Evolutionary conservation across 2,113 vertebrate species (phyloP), one percentile per base, ranked within the genome.

Genomic region (Pogonocichla stellata): DNA sequence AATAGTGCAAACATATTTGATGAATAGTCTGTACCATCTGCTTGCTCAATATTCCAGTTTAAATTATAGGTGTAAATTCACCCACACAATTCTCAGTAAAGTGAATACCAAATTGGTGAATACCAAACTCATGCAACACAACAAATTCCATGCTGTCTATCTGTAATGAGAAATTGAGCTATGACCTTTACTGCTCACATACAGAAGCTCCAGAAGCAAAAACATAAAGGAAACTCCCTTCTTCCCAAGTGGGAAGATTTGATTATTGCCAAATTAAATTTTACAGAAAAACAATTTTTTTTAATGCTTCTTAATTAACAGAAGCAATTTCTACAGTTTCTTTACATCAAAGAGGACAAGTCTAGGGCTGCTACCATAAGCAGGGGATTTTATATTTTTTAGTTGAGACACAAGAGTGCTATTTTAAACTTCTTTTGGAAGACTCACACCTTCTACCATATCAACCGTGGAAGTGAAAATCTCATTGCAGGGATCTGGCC

Each of bases 31-130:
- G 38, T 66, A 86, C 47, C 69, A 86, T 62, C 67, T 90, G 51
- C 40, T 90, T 88, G 51, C 36, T 83, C 8, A 12, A n/a, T 78
- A 83, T 77, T 90, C 43, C 16, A 12, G 31, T 78, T 86, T 71
- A 86, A 95, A 92, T 88, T 64, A 94, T 22, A 80, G 43, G n/a
- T 2, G 4, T 34, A 92, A 93, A 95, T 65, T 92, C 70, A 82
- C 10, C 54, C 70, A 60, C 42, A 50, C 47, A 83, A 54, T 70
- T 94, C 85, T 62, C 60, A 56, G 36, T 71, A 11, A 90, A 94
- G 56, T 67, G 38, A 38, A 38, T 38, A 38, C 38, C 38, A 38
- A 38, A 38, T 38, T 67, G 88, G 15, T 60, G 71, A 84, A 80
- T 66, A 71, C 20, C 51, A 62, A 77, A 82, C 38, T 86, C 40